Evolutionary conservation across 2,888 invertebrate species (phyloP), one percentile per base, ranked within the genome.

Genomic region (Acleris holmiana): DNA sequence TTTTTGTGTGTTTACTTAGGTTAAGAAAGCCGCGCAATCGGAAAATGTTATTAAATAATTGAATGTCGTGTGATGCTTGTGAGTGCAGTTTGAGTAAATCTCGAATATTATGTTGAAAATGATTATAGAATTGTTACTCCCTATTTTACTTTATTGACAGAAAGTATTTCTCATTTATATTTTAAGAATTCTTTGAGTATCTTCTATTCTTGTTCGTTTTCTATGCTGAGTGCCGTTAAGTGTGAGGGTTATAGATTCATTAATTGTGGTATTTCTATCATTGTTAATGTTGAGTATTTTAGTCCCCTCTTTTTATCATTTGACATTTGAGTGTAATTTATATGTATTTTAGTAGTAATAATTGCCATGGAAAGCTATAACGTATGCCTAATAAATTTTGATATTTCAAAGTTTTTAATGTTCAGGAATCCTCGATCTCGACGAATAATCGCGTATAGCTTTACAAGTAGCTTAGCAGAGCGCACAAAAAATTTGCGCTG

Each of bases 1-100:
- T 91, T 91, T 91, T 91, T 89, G 88, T 91, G 91, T 88, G 87
- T 91, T 87, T 91, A 86, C 87, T 86, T 86, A 88, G 85, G 77
- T 78, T 91, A 90, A 87, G 88, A 75, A 49, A 80, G 78, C 76
- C 76, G 76, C 76, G 86, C 89, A 82, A 90, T 89, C 88, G 91
- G 82, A 74, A 89, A 89, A 89, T 91, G 91, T 91, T 91, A 85
- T 80, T 72, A 73, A 80, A 80, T 72, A 47, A 68, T 65, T 35
- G 23, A 55, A 53, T 47, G 44, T 51, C 47, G 41, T 56, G 41
- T 29, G 47, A 47, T 44, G 44, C 35, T n/a, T 35, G 49, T 29
- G n/a, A 18, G 18, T 48, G 25, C 47, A 53, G 29, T n/a, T 18
- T 23, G 54, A 54, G 58, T 19, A 7, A 17, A 35, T 48, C 47